These are phyloP conservation scores for Molossus molossus DNA, from an alignment of 2,797 vertebrate genomes.

Conservation along the genomic window DNA sequence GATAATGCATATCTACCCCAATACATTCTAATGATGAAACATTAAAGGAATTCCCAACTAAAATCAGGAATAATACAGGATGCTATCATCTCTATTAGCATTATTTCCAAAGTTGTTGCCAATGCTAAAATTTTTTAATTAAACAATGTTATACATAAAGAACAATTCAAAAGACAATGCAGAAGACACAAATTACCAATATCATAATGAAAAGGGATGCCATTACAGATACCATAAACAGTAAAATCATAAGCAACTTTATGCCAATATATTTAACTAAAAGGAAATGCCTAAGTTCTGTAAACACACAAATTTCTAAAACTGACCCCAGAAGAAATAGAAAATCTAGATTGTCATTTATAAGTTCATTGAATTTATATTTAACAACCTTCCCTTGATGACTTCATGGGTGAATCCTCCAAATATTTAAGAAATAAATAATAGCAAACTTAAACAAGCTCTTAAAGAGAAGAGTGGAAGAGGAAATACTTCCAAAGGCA, in stretches of 20 bases:
- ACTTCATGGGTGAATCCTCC: neutral
- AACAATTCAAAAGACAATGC: neutral
- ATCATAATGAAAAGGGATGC: neutral
- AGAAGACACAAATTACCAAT: neutral
- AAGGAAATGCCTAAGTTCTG: neutral
- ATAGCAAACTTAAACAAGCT: neutral
- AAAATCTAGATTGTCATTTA: conserved; percentile 19
- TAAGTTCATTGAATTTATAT: conserved; percentile 16
- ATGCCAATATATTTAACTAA: conserved; percentile 2
- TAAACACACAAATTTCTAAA: conserved; percentile 40
- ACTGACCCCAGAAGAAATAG: neutral
- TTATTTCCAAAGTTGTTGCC: neutral
- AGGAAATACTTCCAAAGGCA: conserved; percentile 10
- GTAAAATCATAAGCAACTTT: neutral
- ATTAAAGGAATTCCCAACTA: conserved; percentile 13
- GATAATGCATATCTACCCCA: neutral
- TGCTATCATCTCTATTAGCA: neutral
- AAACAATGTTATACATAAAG: neutral
- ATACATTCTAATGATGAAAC: neutral
- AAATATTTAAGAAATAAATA: neutral
- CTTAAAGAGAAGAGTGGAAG: neutral
- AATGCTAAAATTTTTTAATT: neutral
- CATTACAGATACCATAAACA: neutral
- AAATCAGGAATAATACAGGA: neutral
- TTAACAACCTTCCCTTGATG: neutral